Conservation (phyloP, 2,113 vertebrate species). For the Megaleporinus macrocephalus region DNA sequence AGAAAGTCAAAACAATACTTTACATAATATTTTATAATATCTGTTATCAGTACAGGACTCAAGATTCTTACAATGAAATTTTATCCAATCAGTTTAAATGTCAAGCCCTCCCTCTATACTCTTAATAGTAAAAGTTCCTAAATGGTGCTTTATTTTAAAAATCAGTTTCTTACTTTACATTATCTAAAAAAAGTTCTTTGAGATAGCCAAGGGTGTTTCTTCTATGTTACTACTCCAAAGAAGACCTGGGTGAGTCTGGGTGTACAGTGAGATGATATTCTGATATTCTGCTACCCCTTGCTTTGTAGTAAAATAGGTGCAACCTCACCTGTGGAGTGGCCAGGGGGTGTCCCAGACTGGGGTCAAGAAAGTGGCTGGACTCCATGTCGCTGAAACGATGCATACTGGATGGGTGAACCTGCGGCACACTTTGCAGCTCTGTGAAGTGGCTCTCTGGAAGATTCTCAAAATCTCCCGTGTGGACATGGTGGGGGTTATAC, state of each 20-base stretch:
- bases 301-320: neutral
- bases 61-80: no score
- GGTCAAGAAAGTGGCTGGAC: constrained; percentile 86
- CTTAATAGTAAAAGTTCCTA: no score
- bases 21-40: no score
- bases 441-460: constrained; percentile 93
- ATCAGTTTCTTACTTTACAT: no score
- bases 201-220: neutral
- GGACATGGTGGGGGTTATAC: constrained; percentile 83
- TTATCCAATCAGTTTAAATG: no score
- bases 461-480: constrained; percentile 89
- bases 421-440: constrained; percentile 93
- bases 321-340: constrained; percentile 70
- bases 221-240: neutral
- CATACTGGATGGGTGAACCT: constrained; percentile 86
- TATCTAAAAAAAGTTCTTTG: no score
- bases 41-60: no score
- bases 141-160: neutral
- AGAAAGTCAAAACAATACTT: no score
- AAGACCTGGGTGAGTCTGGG: neutral
- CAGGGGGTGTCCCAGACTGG: constrained; percentile 77
- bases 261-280: neutral
- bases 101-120: no score
- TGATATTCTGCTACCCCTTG: no score
- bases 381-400: constrained; percentile 88